Base-by-base conservation (phyloP, 2,113 vertebrate genomes). In the Vulpes vulpes region DNA sequence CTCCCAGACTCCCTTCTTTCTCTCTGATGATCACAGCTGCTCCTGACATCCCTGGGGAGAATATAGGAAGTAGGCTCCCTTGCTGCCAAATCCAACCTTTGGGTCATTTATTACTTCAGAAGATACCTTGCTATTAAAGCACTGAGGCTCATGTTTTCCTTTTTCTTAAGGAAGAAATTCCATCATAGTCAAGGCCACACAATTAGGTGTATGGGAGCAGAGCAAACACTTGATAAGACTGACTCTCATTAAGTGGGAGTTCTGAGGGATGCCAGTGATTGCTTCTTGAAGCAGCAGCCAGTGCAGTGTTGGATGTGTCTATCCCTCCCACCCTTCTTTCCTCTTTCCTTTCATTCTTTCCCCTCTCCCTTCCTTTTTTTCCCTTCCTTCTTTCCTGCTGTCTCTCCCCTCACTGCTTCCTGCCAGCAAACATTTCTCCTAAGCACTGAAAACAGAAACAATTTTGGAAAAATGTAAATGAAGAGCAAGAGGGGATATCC, bases 71-170 rank as follows among this genome's bases (percentile, higher is more conserved):
- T 57, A 80, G 83, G 32, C 65, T 95, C 43, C 57, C 57, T 60
- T 78, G 92, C 83, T 96, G 78, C 79, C 60, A 91, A 35, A 84
- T 89, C 38, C 78, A 80, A 62, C 62, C 90, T 65, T n/a, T 53
- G 92, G 89, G 96, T 96, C 91, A 95, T 96, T 92, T 92, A 89
- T 96, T 90, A 92, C 85, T 64, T 90, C n/a, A 87, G 92, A 83
- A 95, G 92, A 73, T 55, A 64, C 49, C 51, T 94, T 96, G 38
- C 55, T 95, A 53, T 92, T 86, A 92, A 84, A 96, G 88, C 20
- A 57, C 71, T 62, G 80, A 23, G 69, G 35, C 55, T 93, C 30
- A 10, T 30, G 73, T 84, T 89, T 93, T 43, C 25, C 49, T 8
- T 94, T 71, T 97, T 53, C 65, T 90, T 92, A 93, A 91, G 89